A percentile compares a stretch with the other conserved stretches of the same genome.
Conservation (phyloP, 2,797 vertebrate species). For the Scyliorhinus canicula region DNA sequence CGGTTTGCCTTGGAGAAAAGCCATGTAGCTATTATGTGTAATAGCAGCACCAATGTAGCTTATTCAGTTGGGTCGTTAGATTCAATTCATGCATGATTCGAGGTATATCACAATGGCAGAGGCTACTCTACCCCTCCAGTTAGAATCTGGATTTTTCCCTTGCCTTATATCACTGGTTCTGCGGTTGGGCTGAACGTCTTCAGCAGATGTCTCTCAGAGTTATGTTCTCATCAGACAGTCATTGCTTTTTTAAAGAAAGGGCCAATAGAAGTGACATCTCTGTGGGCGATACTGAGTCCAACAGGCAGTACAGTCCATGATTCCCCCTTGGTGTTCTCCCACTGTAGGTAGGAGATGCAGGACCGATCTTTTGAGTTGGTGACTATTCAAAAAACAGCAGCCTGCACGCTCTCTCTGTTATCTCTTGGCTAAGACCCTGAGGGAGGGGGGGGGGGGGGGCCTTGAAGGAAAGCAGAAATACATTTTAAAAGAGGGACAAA, state of each 20-base stretch:
- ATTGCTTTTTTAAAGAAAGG: background rate
- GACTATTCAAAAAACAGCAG: background rate
- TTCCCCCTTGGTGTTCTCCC: background rate
- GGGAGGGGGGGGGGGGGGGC: background rate
- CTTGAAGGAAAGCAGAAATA: background rate
- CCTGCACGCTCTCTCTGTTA: background rate
- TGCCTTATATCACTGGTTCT: background rate
- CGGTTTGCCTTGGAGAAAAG: background rate
- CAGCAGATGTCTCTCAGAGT: background rate
- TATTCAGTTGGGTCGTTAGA: background rate
- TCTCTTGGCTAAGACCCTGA: background rate
- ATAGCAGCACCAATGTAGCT: background rate
- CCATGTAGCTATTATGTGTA: background rate
- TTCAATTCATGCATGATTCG: background rate
- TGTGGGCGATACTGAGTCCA: background rate
- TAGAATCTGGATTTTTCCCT: background rate
- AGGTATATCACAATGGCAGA: background rate
- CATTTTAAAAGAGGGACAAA: background rate
- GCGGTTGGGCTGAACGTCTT: background rate
- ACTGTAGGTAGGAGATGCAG: too few relatives aligned
- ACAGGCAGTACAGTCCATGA: background rate
- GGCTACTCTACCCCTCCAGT: background rate
- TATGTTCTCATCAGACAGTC: background rate
- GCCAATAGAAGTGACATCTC: background rate
- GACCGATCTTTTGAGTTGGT: background rate